These are phyloP conservation scores for Drosophila grimshawi DNA, from an alignment of 1,140 invertebrate genomes.

Conservation along the genomic window DNA sequence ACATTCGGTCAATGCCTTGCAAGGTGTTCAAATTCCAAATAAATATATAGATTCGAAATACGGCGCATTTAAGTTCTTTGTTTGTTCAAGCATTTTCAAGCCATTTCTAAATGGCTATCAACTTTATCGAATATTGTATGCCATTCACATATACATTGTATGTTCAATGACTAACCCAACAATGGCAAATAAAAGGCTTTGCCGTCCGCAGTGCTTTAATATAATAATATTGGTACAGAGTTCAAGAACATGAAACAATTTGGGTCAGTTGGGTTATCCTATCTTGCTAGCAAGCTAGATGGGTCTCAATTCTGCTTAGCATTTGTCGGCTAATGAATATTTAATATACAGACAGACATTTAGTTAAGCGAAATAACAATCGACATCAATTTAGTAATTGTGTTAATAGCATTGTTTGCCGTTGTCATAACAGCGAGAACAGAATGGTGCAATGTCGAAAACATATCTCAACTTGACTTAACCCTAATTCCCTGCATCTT, in stretches of 20 bases:
- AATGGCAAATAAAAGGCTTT: neutral
- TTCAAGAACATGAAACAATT: neutral
- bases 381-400: slow-evolving; percentile 2
- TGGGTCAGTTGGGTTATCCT: too few relatives aligned
- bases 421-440: slow-evolving; percentile 11
- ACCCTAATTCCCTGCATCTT: neutral
- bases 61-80: neutral
- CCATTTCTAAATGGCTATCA: neutral
- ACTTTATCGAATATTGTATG: neutral
- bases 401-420: slow-evolving; percentile 13
- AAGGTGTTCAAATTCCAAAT: slow-evolving; percentile 4
- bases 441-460: neutral
- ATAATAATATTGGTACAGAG: too few relatives aligned
- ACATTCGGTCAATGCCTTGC: slow-evolving; percentile 1
- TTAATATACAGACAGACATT: neutral
- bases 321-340: neutral
- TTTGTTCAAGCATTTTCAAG: neutral
- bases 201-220: too few relatives aligned
- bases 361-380: neutral
- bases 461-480: slow-evolving; percentile 1
- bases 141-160: too few relatives aligned
- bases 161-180: neutral
- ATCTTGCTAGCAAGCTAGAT: too few relatives aligned
- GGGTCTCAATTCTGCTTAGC: neutral
- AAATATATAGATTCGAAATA: neutral